Evolutionary conservation across 2,797 vertebrate genomes (phyloP).

Genomic region (Lithobates pipiens): DNA sequence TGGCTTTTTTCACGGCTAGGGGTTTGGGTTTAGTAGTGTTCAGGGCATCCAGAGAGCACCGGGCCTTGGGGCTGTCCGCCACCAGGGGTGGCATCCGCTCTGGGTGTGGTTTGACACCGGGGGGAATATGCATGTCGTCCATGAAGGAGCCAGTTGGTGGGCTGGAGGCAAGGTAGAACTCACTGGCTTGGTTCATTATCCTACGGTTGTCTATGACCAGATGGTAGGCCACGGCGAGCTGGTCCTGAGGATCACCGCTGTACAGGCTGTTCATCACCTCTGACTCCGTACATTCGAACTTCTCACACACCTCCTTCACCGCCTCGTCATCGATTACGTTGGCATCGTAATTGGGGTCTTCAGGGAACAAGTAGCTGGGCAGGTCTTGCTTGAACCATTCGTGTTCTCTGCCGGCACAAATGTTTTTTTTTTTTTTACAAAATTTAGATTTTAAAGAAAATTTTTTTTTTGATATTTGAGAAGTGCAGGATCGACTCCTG

Average conservation of each 20-base stretch:
- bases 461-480: too few relatives aligned
- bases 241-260: constrained; percentile 96
- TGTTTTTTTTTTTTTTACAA: too few relatives aligned
- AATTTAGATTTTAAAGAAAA: too few relatives aligned
- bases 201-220: constrained; percentile 97
- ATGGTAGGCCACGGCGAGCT: constrained; percentile 95
- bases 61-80: constrained; percentile 93
- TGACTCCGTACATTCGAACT: constrained; percentile 93
- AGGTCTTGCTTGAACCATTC: constrained; percentile 99
- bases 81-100: constrained; percentile 95
- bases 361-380: constrained; percentile 94
- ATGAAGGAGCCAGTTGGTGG: constrained; percentile 96
- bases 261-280: constrained; percentile 95
- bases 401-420: constrained; percentile 79
- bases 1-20: constrained; percentile 95
- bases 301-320: constrained; percentile 94
- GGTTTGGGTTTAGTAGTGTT: constrained; percentile 96
- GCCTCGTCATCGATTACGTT: constrained; percentile 94
- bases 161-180: constrained; percentile 98
- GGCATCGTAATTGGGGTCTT: constrained; percentile 93
- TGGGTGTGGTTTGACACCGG: constrained; percentile 92
- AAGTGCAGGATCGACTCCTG: too few relatives aligned
- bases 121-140: constrained; percentile 92
- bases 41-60: constrained; percentile 93
- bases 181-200: constrained; percentile 99